phyloP scores from a whole-genome alignment of 2,888 invertebrate species.

The Saturnia pavonia region DNA sequence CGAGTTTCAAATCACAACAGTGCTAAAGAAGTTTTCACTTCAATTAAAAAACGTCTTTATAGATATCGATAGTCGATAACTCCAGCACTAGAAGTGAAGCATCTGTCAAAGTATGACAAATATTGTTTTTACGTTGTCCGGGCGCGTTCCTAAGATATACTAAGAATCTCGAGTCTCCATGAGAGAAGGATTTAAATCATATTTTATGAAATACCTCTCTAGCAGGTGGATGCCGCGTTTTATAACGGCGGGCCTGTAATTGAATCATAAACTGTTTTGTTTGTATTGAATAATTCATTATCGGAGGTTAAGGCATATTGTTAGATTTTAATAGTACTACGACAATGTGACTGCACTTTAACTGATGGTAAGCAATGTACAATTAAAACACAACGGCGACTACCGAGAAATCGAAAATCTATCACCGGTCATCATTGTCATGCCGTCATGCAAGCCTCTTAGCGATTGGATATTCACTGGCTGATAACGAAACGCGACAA shows the following conservation, averaged over 20 bases:
- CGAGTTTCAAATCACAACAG: too few relatives aligned
- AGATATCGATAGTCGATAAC: conserved; percentile 33
- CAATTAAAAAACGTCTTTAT: not conserved
- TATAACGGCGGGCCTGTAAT: not conserved
- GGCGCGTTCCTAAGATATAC: conserved; percentile 6
- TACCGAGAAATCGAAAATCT: too few relatives aligned
- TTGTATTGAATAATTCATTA: too few relatives aligned
- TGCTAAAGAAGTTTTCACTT: too few relatives aligned
- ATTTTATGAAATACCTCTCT: conserved; percentile 24
- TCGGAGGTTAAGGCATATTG: too few relatives aligned
- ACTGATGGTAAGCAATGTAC: too few relatives aligned
- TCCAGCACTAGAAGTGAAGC: conserved; percentile 48
- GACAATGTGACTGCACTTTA: too few relatives aligned
- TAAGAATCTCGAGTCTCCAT: conserved; percentile 19
- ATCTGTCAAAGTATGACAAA: conserved; percentile 76
- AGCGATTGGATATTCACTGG: too few relatives aligned
- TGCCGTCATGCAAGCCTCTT: too few relatives aligned
- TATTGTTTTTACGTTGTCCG: conserved; percentile 51
- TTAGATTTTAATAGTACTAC: too few relatives aligned
- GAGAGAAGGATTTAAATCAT: conserved; percentile 29
- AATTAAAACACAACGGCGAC: too few relatives aligned
- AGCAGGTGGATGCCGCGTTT: not conserved
- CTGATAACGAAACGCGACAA: not conserved
- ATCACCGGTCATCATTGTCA: too few relatives aligned
- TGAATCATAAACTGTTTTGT: not conserved